Evolutionary conservation across 2,113 vertebrate species (phyloP).

Genomic region (Epinephelus fuscoguttatus): DNA sequence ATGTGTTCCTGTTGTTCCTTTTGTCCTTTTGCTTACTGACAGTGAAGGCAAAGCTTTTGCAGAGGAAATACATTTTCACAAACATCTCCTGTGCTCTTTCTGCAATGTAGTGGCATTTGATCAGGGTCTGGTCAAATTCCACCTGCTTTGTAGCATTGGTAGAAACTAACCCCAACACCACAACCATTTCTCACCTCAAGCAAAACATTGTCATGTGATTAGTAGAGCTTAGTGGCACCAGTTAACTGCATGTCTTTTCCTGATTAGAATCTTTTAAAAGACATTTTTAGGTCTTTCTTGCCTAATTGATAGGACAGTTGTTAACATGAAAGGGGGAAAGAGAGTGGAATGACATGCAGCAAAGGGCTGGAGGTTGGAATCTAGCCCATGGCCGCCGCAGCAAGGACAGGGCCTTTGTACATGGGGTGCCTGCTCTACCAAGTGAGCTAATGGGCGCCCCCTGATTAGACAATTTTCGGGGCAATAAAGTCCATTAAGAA

Average conservation of each 20-base stretch:
- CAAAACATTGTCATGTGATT: constrained; percentile 11
- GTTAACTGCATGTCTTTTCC: neutral
- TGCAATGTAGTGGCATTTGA: neutral
- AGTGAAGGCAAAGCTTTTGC: neutral
- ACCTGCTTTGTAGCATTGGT: neutral
- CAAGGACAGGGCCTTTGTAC: too few relatives aligned
- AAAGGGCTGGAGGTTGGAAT: too few relatives aligned
- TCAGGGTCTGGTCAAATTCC: neutral
- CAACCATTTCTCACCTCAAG: constrained; percentile 14
- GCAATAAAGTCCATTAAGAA: neutral
- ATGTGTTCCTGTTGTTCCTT: constrained; percentile 34
- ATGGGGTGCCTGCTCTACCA: too few relatives aligned
- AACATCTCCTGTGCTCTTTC: too few relatives aligned
- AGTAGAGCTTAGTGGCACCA: neutral
- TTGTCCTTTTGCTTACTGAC: constrained; percentile 3
- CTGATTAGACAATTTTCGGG: neutral
- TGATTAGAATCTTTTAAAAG: neutral
- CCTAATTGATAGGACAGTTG: too few relatives aligned
- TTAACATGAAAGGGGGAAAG: too few relatives aligned
- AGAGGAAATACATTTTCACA: neutral
- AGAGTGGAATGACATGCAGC: too few relatives aligned
- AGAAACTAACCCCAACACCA: neutral
- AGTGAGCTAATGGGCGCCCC: too few relatives aligned
- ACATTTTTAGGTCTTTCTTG: too few relatives aligned
- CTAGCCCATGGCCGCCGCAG: too few relatives aligned